Evolutionary conservation across 2,888 invertebrate species (phyloP), one percentile per base, ranked within the genome.

Genomic region (Synergus japonicus): DNA sequence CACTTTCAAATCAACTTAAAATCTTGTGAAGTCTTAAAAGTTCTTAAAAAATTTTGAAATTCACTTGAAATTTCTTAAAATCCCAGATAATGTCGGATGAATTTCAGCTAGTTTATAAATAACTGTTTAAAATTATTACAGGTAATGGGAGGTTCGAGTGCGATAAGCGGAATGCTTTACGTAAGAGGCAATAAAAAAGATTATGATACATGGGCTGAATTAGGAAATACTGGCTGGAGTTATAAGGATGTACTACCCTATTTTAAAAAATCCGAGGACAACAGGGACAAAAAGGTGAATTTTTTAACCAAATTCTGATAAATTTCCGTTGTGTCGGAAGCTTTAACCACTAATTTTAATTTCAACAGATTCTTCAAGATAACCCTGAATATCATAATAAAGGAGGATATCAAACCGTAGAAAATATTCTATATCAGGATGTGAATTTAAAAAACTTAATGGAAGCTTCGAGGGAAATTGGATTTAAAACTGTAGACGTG

Each of bases 81-180:
- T 63, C 37, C 37, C 37, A 37, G 37, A 7, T 7, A 5, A 37
- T 5, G 37, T 5, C 5, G 7, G 5, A 5, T 37, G 37, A 37
- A 7, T 37, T 37, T 37, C 5, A 5, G 37, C 37, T 54, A 9
- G 8, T 54, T n/a, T 13, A 54, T 8, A 0, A 9, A 54, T n/a
- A n/a, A 41, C 0, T 44, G n/a, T 66, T 66, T 18, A 9, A 22
- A 60, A 60, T 2, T 79, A 18, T 4, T 37, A 37, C 65, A 92
- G 92, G 95, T 97, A 0, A 93, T 98, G 0, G 98, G 97, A 0
- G 98, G 98, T 0, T 97, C 96, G 4, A 97, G 97, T 63, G 97
- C 97, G 0, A 93, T 98, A 0, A 98, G 98, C 89, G 97, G 97
- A 1, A 98, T 98, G 98, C 94, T 98, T 0, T 98, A 98, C 91